A percentile compares a stretch with the other conserved stretches of the same genome.
These are phyloP conservation scores for Philhelius pedissequus DNA, from an alignment of 2,888 invertebrate genomes.

Conservation along the genomic window DNA sequence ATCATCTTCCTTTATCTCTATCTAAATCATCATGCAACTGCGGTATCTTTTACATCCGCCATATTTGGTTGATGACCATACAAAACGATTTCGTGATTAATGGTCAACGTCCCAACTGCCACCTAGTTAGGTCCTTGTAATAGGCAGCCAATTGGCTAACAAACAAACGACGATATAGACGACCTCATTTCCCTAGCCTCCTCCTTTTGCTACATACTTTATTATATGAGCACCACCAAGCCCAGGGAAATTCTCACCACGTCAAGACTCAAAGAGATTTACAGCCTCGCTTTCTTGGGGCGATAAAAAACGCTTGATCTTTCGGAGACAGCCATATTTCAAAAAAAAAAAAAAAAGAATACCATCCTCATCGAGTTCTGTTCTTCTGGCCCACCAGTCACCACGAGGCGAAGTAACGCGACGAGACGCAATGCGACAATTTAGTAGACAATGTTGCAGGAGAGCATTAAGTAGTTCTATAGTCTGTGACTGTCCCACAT, in stretches of 20 bases:
- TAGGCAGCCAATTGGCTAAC: slow-evolving; percentile 40
- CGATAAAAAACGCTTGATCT: slow-evolving; percentile 11
- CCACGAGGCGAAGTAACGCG: not conserved
- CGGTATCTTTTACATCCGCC: slow-evolving; percentile 59
- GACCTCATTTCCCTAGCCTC: slow-evolving; percentile 50
- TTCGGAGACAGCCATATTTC: slow-evolving; percentile 34
- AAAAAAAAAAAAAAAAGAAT: too few species aligned
- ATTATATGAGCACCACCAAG: not conserved
- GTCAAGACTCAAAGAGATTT: slow-evolving; percentile 50
- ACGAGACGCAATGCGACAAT: not conserved
- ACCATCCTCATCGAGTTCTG: slow-evolving; percentile 3
- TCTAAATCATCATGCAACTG: slow-evolving; percentile 27
- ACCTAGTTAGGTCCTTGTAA: slow-evolving; percentile 34
- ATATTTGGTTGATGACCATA: slow-evolving; percentile 55
- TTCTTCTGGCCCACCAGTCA: not conserved
- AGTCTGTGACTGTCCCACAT: slow-evolving; percentile 8
- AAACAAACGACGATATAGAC: not conserved
- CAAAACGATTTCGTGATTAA: slow-evolving; percentile 47
- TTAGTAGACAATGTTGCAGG: slow-evolving; percentile 1
- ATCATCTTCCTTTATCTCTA: not conserved
- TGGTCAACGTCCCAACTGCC: slow-evolving; percentile 48
- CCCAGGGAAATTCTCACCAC: slow-evolving; percentile 44
- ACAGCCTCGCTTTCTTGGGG: slow-evolving; percentile 27
- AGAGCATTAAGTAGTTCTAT: not conserved
- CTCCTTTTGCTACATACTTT: not conserved